Conservation (phyloP, 2,113 vertebrate genomes). For the Thymallus thymallus region DNA sequence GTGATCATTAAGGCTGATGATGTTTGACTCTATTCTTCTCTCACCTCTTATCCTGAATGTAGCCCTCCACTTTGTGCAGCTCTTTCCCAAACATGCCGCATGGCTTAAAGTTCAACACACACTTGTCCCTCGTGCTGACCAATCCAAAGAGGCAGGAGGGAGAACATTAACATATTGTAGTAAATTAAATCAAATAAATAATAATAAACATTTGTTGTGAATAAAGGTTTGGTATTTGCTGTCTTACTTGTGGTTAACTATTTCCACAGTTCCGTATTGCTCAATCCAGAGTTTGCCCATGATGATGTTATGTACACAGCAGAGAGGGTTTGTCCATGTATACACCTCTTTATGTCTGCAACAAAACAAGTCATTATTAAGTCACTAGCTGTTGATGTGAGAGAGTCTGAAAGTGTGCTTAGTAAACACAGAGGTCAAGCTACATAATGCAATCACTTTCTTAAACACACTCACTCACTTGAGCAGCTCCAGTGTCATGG, state of each 20-base stretch:
- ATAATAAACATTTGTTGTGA: neutral
- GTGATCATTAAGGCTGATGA: neutral
- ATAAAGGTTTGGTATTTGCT: neutral
- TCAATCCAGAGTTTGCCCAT: conserved; percentile 97
- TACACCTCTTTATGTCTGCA: conserved; percentile 88
- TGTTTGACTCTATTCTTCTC: conserved; percentile 15
- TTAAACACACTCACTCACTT: conserved; percentile 75
- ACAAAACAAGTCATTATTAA: conserved; percentile 4
- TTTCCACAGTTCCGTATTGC: conserved; percentile 90
- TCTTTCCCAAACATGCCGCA: conserved; percentile 95
- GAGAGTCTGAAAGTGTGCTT: neutral
- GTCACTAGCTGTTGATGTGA: neutral
- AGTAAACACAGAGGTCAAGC: neutral
- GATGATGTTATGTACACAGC: conserved; percentile 96
- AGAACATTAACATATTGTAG: neutral
- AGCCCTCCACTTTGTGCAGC: conserved; percentile 91
- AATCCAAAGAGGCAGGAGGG: conserved; percentile 31
- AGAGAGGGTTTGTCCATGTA: conserved; percentile 94
- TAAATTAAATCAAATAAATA: neutral
- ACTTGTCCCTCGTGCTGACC: conserved; percentile 89
- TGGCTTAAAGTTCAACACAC: conserved; percentile 88
- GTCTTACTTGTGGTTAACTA: conserved; percentile 90
- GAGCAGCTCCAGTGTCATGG: conserved; percentile 90
- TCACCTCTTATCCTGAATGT: conserved; percentile 93
- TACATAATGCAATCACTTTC: neutral